Evolutionary conservation across 1,140 invertebrate species (phyloP), one percentile per base, ranked within the genome.

Genomic region (Limonius californicus): DNA sequence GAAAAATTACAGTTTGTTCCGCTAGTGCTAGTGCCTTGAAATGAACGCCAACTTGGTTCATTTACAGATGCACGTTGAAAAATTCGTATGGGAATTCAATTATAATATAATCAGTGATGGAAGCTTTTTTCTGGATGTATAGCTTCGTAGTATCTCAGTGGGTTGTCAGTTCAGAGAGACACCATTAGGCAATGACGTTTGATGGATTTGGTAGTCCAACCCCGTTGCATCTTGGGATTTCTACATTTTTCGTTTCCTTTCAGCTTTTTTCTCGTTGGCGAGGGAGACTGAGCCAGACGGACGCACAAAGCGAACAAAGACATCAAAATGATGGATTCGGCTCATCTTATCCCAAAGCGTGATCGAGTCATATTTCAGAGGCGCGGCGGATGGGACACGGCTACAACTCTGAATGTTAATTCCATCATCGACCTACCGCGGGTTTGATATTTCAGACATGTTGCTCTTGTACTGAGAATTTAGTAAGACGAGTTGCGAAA

Each of bases 241-340:
- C 67, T 54, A 65, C 68, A 69, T 68, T 68, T 70, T 70, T 68
- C 70, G 61, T 69, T 68, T 71, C 64, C 68, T 67, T 69, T 68
- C 64, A 64, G 63, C 66, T 66, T 64, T 71, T 70, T 71, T 65
- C 62, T 53, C 54, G 63, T 62, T 60, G 54, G 20, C 47, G 30
- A 43, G 55, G 63, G 68, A 62, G 53, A 56, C 54, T 50, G 66
- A 66, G 59, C 57, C 55, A 54, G 65, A 63, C 61, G 57, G 59
- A 58, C 55, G 62, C 59, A 57, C 59, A 61, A 67, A 71, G 63
- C 70, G 74, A 77, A 77, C 74, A 74, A 76, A 77, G 76, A 76
- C 76, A 76, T 77, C 76, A 77, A 74, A 73, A 77, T 77, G 76
- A 77, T 76, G 71, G 71, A 77, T 77, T 72, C 68, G 72, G 73